Evolutionary conservation across 2,888 invertebrate species (phyloP).

Genomic region (Spisula subtruncata): DNA sequence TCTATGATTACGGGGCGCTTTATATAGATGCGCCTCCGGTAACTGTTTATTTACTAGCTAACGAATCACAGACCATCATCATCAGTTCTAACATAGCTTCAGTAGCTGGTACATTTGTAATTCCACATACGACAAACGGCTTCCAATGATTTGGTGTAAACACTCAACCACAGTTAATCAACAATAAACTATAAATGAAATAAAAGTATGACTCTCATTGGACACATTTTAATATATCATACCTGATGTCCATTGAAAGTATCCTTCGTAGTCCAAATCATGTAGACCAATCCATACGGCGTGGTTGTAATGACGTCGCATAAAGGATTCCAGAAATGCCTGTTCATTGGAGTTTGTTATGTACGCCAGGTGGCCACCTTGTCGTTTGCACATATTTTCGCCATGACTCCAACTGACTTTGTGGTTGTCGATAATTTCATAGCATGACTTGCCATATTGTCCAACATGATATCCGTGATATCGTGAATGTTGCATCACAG

Average conservation of each 20-base stretch:
- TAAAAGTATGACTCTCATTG: too few relatives aligned
- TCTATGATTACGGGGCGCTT: too few relatives aligned
- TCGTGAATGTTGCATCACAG: neutral
- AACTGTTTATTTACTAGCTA: too few relatives aligned
- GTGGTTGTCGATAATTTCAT: slow-evolving; percentile 42
- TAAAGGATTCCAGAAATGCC: slow-evolving; percentile 49
- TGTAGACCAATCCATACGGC: slow-evolving; percentile 65
- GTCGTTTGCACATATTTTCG: slow-evolving; percentile 36
- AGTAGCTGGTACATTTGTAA: too few relatives aligned
- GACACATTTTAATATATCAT: neutral
- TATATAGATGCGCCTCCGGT: too few relatives aligned
- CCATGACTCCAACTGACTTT: slow-evolving; percentile 49
- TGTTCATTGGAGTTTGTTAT: slow-evolving; percentile 54
- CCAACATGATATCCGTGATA: neutral
- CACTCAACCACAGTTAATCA: too few relatives aligned
- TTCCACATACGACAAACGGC: too few relatives aligned
- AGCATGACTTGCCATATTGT: slow-evolving; percentile 52
- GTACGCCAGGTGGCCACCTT: slow-evolving; percentile 51
- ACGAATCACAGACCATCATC: too few relatives aligned
- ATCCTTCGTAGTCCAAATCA: slow-evolving; percentile 44
- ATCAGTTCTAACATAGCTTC: too few relatives aligned
- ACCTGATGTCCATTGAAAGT: slow-evolving; percentile 62
- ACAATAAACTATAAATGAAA: too few relatives aligned
- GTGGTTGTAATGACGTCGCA: slow-evolving; percentile 38
- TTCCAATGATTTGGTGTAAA: too few relatives aligned